Evolutionary conservation across 1,140 invertebrate genomes (phyloP), one percentile per base, ranked within the genome.

Genomic region (Ostrea denselamellosa): DNA sequence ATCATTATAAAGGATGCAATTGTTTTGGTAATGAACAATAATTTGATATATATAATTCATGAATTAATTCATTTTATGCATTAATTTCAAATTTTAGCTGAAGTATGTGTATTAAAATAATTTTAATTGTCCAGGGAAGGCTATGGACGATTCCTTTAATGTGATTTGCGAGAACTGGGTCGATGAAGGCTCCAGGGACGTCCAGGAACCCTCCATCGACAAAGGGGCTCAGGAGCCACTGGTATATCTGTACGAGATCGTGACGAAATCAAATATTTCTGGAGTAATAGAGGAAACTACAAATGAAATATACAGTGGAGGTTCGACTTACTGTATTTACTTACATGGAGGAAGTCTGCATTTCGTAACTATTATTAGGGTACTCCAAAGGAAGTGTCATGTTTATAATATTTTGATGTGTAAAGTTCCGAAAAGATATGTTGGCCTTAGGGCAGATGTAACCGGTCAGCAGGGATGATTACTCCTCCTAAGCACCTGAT

Each of bases 121-220:
- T 51, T 81, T 12, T 22, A 14, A 14, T 81, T 28, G 0, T 22
- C 3, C 14, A 83, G 44, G 53, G 8, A 51, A 51, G 82, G 82
- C 82, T 52, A 52, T 54, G 82, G 22, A 53, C 3, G 51, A 51
- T 52, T 22, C 53, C 4, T 52, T 83, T 53, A 44, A 83, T 34
- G 28, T 83, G 9, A 17, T 54, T 22, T 83, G 82, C 52, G 51
- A 83, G 12, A 19, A 83, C 22, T 83, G 82, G 82, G 17, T 83
- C 8, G 82, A 83, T 83, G 82, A 83, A 25, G 82, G 82, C 10
- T 28, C 22, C 82, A 53, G 22, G 5, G 19, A 22, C 7, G 9
- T 12, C 2, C 17, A 44, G 7, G 19, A 83, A 17, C 19, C 22
- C 19, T 9, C 34, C 17, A 52, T 19, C 22, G 82, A 83, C 82